Evolutionary conservation across 2,797 vertebrate species (phyloP).

Genomic region (Peromyscus nudipes): DNA sequence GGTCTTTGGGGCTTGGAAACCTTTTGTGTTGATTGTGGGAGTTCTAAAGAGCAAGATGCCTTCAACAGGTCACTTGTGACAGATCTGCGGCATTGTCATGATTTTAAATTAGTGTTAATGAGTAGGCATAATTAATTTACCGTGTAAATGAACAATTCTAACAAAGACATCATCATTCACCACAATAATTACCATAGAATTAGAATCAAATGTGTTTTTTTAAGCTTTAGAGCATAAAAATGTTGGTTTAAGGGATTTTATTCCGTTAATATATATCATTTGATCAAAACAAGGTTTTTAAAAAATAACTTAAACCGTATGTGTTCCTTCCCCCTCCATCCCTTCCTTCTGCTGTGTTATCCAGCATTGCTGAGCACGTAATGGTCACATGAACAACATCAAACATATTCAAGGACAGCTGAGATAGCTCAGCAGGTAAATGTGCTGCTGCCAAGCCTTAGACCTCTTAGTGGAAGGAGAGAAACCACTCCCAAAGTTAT

Average conservation of each 20-base stretch:
- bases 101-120: slow-evolving; percentile 75
- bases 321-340: not conserved
- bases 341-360: slow-evolving; percentile 17
- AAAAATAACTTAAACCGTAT: not conserved
- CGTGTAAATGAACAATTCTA: slow-evolving; percentile 30
- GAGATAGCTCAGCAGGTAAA: not conserved
- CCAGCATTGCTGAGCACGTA: not conserved
- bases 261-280: not conserved
- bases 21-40: slow-evolving; percentile 46
- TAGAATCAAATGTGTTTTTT: slow-evolving; percentile 36
- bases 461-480: not conserved
- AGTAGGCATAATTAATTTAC: slow-evolving; percentile 59
- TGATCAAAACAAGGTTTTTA: slow-evolving; percentile 30
- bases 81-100: slow-evolving; percentile 13
- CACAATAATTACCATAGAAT: slow-evolving; percentile 46
- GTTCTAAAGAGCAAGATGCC: slow-evolving; percentile 46
- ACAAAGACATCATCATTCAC: slow-evolving; percentile 32
- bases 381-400: not conserved
- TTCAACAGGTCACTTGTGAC: slow-evolving; percentile 64
- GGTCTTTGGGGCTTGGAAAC: not conserved
- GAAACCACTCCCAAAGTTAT: not conserved
- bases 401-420: not conserved
- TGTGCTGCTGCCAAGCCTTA: not conserved
- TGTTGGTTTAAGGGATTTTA: slow-evolving; percentile 23
- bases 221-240: slow-evolving; percentile 7